Conservation (phyloP, 1,140 invertebrate species). For the Cydia pomonella region DNA sequence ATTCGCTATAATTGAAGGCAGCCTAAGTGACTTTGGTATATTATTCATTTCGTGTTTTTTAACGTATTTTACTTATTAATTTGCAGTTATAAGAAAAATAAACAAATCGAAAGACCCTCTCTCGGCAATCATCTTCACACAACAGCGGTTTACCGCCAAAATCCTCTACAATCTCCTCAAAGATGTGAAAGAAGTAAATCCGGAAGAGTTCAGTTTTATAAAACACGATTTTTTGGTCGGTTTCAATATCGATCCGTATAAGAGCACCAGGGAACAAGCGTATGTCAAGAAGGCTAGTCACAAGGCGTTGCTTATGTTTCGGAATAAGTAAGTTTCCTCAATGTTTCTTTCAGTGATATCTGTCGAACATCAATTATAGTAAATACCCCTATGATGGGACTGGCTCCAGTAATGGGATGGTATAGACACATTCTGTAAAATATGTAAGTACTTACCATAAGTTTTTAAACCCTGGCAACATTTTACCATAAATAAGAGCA, state of each 20-base stretch:
- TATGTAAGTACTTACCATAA: too few species aligned
- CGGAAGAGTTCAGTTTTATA: slow-evolving; percentile 81
- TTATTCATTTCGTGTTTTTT: too few species aligned
- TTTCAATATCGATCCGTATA: slow-evolving; percentile 79
- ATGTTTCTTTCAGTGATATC: background rate
- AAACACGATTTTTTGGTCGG: slow-evolving; percentile 89
- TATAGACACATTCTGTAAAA: too few species aligned
- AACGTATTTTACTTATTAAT: background rate
- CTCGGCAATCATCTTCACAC: slow-evolving; percentile 91
- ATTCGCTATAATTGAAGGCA: too few species aligned
- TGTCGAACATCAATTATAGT: slow-evolving; percentile 4
- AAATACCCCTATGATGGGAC: too few species aligned
- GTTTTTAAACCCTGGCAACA: too few species aligned
- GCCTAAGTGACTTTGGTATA: too few species aligned
- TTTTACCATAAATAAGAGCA: too few species aligned
- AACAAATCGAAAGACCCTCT: slow-evolving; percentile 77
- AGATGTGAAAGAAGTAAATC: slow-evolving; percentile 71
- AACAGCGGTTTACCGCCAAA: slow-evolving; percentile 89
- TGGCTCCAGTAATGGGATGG: too few species aligned
- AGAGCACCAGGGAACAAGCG: slow-evolving; percentile 80
- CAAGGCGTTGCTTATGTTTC: slow-evolving; percentile 76
- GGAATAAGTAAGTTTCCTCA: slow-evolving; percentile 68
- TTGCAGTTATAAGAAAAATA: slow-evolving; percentile 56
- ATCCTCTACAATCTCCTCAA: slow-evolving; percentile 88
- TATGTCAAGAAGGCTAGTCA: slow-evolving; percentile 83